Conservation (phyloP, 2,113 vertebrate species). For the Neoarius graeffei region DNA sequence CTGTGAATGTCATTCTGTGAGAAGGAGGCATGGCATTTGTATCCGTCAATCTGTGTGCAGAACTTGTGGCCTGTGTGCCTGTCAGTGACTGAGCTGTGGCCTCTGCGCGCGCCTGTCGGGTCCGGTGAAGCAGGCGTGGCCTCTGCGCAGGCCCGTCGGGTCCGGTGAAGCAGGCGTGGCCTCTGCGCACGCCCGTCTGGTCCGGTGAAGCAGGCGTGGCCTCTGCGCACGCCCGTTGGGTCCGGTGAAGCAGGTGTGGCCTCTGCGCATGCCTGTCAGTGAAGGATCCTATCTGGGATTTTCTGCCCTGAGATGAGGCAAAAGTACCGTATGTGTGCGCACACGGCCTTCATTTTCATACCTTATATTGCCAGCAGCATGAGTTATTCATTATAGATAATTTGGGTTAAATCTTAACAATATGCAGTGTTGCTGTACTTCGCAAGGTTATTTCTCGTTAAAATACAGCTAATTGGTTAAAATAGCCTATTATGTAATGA, state of each 20-base stretch:
- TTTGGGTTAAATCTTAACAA: neutral
- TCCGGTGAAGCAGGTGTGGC: neutral
- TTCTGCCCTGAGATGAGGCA: neutral
- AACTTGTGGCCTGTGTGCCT: neutral
- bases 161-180: neutral
- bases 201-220: neutral
- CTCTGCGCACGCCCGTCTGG: neutral
- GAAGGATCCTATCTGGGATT: neutral
- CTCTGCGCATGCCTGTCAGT: neutral
- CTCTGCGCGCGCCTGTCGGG: neutral
- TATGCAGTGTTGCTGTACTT: neutral
- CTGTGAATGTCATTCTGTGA: neutral
- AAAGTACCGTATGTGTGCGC: neutral
- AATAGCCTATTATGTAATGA: neutral
- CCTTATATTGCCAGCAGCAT: neutral
- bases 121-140: neutral
- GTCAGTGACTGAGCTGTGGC: neutral
- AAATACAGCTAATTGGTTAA: neutral
- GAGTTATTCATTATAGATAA: neutral
- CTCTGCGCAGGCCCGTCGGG: neutral
- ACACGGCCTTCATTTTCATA: neutral
- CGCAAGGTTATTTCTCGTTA: too few relatives aligned
- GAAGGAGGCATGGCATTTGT: neutral
- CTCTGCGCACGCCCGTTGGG: neutral
- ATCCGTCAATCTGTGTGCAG: neutral